Conservation (phyloP, 2,113 vertebrate genomes). For the Dicentrarchus labrax region DNA sequence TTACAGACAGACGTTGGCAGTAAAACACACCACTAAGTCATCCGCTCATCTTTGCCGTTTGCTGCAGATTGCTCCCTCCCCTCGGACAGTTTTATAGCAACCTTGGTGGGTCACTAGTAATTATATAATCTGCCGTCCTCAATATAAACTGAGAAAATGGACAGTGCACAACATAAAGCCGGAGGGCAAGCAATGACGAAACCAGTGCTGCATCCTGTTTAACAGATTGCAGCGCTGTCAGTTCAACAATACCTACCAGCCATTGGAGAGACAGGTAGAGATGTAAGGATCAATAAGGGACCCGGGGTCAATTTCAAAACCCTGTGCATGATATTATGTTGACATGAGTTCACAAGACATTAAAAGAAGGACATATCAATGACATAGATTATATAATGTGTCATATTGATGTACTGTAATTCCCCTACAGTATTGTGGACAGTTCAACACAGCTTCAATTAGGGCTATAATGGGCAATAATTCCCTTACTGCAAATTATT, state of each 20-base stretch:
- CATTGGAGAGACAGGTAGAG: not conserved
- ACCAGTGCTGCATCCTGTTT: not conserved
- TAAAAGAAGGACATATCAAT: too few species aligned
- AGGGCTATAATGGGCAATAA: too few species aligned
- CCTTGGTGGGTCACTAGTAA: conserved; percentile 51
- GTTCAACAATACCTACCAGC: conserved; percentile 8
- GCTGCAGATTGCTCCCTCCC: conserved; percentile 19
- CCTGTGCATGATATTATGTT: conserved; percentile 22
- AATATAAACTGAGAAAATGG: not conserved
- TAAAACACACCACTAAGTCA: conserved; percentile 57
- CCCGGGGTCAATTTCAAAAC: conserved; percentile 5
- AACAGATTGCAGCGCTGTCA: not conserved
- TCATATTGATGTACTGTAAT: too few species aligned
- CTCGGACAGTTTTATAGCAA: conserved; percentile 38
- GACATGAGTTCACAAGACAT: not conserved
- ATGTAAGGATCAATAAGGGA: conserved; percentile 11
- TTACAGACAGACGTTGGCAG: conserved; percentile 29
- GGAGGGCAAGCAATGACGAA: not conserved
- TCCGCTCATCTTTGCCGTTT: not conserved
- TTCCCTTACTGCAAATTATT: too few species aligned
- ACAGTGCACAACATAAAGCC: not conserved
- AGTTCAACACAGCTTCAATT: too few species aligned
- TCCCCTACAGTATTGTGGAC: too few species aligned
- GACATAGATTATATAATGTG: too few species aligned
- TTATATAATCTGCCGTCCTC: not conserved